Evolutionary conservation across 1,140 invertebrate genomes (phyloP).

Genomic region (Ceratina australensis): DNA sequence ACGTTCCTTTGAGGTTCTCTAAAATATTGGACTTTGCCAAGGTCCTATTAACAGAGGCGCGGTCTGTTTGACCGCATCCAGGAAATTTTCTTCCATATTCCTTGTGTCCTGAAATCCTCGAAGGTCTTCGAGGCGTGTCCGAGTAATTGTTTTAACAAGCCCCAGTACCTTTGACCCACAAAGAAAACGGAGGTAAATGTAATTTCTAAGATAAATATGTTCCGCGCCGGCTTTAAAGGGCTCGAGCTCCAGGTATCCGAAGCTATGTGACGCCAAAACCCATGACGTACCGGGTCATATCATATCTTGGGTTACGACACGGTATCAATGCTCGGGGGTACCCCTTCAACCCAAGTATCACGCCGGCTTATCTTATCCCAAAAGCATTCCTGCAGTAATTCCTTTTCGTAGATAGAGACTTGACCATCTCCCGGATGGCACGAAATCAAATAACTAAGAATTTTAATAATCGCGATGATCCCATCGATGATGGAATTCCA

Average conservation of each 20-base stretch:
- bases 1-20: no score
- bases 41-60: constrained; percentile 44
- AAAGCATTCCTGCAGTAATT: background rate
- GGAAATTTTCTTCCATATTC: constrained; percentile 34
- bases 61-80: constrained; percentile 54
- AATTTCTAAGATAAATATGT: no score
- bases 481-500: constrained; percentile 6
- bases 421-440: background rate
- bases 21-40: constrained; percentile 32
- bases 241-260: no score
- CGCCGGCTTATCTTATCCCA: constrained; percentile 34
- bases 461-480: background rate
- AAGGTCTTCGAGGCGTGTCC: constrained; percentile 5
- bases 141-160: background rate
- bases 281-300: background rate
- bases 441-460: background rate
- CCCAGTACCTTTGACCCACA: no score
- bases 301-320: background rate
- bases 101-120: background rate
- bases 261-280: background rate
- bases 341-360: background rate
- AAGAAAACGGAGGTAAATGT: no score
- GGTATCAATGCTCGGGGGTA: background rate
- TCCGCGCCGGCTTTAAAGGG: background rate
- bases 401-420: background rate